These are phyloP conservation scores for Sebastes vulpes DNA, from an alignment of 2,797 vertebrate genomes.

Conservation along the genomic window DNA sequence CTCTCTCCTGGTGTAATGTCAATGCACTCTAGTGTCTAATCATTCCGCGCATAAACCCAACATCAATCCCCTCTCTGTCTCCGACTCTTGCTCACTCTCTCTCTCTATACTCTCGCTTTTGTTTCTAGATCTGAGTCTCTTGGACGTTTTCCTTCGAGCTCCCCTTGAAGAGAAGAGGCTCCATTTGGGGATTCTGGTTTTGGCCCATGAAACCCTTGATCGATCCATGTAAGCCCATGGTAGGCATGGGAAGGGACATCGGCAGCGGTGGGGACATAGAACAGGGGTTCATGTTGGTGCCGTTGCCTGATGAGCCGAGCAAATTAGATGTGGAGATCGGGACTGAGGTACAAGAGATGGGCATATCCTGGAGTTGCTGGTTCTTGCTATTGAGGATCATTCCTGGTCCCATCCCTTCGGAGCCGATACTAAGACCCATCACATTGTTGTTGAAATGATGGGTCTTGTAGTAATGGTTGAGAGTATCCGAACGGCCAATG, in stretches of 20 bases:
- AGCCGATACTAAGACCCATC: constrained; percentile 83
- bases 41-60: constrained; percentile 76
- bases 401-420: constrained; percentile 73
- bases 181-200: constrained; percentile 88
- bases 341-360: constrained; percentile 85
- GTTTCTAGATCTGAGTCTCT: constrained; percentile 93
- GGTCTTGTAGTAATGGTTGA: constrained; percentile 95
- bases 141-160: constrained; percentile 97
- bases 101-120: constrained; percentile 63
- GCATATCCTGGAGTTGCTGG: constrained; percentile 80
- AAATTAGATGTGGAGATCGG: constrained; percentile 83
- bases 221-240: constrained; percentile 86
- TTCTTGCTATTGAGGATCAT: constrained; percentile 81
- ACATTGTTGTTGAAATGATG: constrained; percentile 93
- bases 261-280: constrained; percentile 86
- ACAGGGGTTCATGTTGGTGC: constrained; percentile 74
- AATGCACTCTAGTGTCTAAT: constrained; percentile 84
- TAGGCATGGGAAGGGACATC: constrained; percentile 87
- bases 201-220: constrained; percentile 89
- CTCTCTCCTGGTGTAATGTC: constrained; percentile 82
- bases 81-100: constrained; percentile 65
- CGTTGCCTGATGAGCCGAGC: constrained; percentile 80
- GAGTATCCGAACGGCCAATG: constrained; percentile 90
- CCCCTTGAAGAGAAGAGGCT: constrained; percentile 96
- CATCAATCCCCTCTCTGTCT: constrained; percentile 82